A percentile compares a stretch with the other conserved stretches of the same genome.
Evolutionary conservation across 2,113 vertebrate species (phyloP).

Genomic region (Datnioides undecimradiatus): DNA sequence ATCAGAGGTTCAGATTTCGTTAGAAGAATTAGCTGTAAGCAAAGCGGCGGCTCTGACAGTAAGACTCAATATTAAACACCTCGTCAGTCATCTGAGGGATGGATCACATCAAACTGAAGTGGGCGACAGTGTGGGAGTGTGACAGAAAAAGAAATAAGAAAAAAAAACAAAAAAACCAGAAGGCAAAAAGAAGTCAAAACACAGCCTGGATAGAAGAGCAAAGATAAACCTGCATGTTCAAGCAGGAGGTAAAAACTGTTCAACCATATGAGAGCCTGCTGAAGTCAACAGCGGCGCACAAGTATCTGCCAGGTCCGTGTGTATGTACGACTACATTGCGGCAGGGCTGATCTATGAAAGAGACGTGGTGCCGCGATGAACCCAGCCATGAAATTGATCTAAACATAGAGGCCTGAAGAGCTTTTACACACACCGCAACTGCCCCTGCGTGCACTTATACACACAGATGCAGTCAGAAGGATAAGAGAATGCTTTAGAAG

Average conservation of each 20-base stretch:
- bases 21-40: slow-evolving; percentile 10
- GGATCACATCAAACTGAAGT: slow-evolving; percentile 28
- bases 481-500: slow-evolving; percentile 59
- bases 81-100: slow-evolving; percentile 18
- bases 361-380: slow-evolving; percentile 43
- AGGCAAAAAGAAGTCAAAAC: slow-evolving; percentile 15
- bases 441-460: neutral
- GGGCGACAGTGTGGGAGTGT: neutral
- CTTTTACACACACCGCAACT: slow-evolving; percentile 16
- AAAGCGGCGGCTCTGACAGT: slow-evolving; percentile 27
- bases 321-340: slow-evolving; percentile 26
- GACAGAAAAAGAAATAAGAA: slow-evolving; percentile 6
- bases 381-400: slow-evolving; percentile 78
- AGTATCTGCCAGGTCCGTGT: neutral
- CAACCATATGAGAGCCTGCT: neutral
- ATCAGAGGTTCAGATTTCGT: slow-evolving; percentile 19
- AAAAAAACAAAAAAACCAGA: neutral
- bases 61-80: slow-evolving; percentile 48
- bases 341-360: slow-evolving; percentile 38
- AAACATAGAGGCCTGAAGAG: slow-evolving; percentile 58
- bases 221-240: slow-evolving; percentile 18
- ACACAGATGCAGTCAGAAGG: slow-evolving; percentile 5
- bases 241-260: neutral
- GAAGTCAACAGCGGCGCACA: neutral
- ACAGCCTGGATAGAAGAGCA: neutral